Base-by-base conservation (phyloP, 2,797 vertebrate genomes). In the Macropodus opercularis region DNA sequence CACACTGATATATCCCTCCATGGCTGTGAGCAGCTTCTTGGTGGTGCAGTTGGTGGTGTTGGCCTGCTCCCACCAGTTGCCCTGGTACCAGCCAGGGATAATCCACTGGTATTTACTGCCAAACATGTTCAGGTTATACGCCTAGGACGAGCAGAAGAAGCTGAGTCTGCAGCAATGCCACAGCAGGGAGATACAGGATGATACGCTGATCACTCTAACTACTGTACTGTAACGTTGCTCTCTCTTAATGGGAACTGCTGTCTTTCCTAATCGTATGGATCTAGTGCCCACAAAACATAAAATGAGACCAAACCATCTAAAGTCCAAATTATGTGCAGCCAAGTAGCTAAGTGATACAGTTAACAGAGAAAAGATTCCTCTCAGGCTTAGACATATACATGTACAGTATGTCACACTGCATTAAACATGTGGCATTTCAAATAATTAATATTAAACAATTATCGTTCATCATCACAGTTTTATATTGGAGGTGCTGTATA, bases 91-190 rank as follows among this genome's bases (percentile, higher is more conserved):
- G 46, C 98, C 98, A 2, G 98, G 98, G 84, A 99, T 99, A 81
- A 99, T 98, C 98, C 98, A 99, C 74, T 98, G 98, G 82, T 99
- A 99, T 69, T 99, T 99, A 87, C 94, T 98, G 47, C 98, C 98
- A 27, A 91, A 99, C 98, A 99, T 96, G 80, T 96, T 96, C 83
- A 96, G 92, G 75, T 97, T 94, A 65, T 94, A 98, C 0, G 96
- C 98, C 98, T 99, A 75, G 47, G 34, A 65, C 4, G 38, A 15
- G 15, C 0, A 49, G 18, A 54, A 15, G 48, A 64, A 35, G 42
- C 4, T 1, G 8, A 52, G 19, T 41, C 15, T 57, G 6, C 58
- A 23, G 56, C 2, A 10, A 9, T 10, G 12, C 21, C 26, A 17
- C 22, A 22, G 10, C n/a, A 52, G 12, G 17, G 22, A 44, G 26